These are phyloP conservation scores for Drosophila gaucha DNA, from an alignment of 2,888 invertebrate genomes.

Conservation along the genomic window DNA sequence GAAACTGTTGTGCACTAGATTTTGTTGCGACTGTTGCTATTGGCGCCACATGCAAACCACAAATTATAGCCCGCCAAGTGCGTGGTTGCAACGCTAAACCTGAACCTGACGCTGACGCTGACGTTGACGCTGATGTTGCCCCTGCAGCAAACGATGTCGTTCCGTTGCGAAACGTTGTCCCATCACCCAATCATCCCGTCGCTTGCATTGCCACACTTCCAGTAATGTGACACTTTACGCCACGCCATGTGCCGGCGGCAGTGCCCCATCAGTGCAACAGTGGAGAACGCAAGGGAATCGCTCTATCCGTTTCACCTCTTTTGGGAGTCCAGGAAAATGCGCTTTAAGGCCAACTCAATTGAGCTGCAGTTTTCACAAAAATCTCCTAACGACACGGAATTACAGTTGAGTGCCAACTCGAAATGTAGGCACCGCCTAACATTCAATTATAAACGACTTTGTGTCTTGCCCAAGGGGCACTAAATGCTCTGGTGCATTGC, in stretches of 20 bases:
- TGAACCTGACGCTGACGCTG: conserved; percentile 9
- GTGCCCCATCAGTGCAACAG: conserved; percentile 5
- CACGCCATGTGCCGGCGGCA: conserved; percentile 53
- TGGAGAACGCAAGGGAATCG: not conserved
- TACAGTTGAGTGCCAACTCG: not conserved
- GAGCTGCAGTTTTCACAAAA: not conserved
- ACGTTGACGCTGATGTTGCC: conserved; percentile 12
- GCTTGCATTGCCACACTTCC: conserved; percentile 38
- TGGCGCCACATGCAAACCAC: conserved; percentile 55
- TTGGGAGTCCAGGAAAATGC: conserved; percentile 28
- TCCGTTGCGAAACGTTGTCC: not conserved
- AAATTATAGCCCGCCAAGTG: conserved; percentile 57
- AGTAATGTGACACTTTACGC: conserved; percentile 65
- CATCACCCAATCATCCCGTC: not conserved
- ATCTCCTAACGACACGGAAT: not conserved
- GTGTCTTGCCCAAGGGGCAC: no score
- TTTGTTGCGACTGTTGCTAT: conserved; percentile 16
- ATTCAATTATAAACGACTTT: not conserved
- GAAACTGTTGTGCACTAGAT: conserved; percentile 1
- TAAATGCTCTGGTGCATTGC: no score
- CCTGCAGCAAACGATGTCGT: not conserved
- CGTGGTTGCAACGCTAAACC: conserved; percentile 31
- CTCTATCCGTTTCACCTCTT: conserved; percentile 15
- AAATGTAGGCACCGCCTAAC: no score
- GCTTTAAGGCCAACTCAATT: conserved; percentile 11